Evolutionary conservation across 1,140 invertebrate genomes (phyloP).

Genomic region (Lepidurus couesii): DNA sequence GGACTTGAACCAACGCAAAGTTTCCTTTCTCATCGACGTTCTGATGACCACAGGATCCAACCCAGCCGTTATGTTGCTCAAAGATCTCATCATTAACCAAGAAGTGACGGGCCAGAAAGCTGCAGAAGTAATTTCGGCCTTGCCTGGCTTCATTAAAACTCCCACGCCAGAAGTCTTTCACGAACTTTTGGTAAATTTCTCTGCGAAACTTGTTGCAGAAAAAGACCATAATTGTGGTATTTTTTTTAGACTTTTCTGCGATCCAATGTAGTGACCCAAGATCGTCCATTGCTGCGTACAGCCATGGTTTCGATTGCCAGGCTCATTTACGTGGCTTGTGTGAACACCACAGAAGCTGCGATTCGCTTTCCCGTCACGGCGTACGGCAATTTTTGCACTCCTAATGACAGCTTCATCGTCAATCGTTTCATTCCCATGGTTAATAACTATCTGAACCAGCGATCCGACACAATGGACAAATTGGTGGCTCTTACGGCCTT

Average conservation of each 20-base stretch:
- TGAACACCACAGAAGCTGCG: slow-evolving; percentile 36
- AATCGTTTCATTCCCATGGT: slow-evolving; percentile 36
- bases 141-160: slow-evolving; percentile 37
- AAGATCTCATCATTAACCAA: slow-evolving; percentile 36
- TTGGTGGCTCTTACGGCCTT: slow-evolving; percentile 36
- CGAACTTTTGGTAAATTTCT: slow-evolving; percentile 36
- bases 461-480: slow-evolving; percentile 29
- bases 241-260: slow-evolving; percentile 36
- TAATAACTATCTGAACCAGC: slow-evolving; percentile 32
- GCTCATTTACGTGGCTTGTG: slow-evolving; percentile 38
- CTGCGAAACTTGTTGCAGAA: background rate
- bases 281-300: slow-evolving; percentile 36
- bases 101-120: slow-evolving; percentile 35
- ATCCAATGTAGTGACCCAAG: slow-evolving; percentile 11
- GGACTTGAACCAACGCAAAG: slow-evolving; percentile 24
- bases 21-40: slow-evolving; percentile 29
- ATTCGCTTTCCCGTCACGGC: slow-evolving; percentile 38
- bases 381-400: slow-evolving; percentile 39
- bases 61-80: slow-evolving; percentile 36
- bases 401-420: slow-evolving; percentile 34
- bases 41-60: slow-evolving; percentile 37
- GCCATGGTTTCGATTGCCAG: slow-evolving; percentile 36
- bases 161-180: slow-evolving; percentile 38
- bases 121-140: slow-evolving; percentile 35
- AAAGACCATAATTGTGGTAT: background rate